Evolutionary conservation across 2,797 vertebrate genomes (phyloP).

Genomic region (Schizothorax lantsangensis): DNA sequence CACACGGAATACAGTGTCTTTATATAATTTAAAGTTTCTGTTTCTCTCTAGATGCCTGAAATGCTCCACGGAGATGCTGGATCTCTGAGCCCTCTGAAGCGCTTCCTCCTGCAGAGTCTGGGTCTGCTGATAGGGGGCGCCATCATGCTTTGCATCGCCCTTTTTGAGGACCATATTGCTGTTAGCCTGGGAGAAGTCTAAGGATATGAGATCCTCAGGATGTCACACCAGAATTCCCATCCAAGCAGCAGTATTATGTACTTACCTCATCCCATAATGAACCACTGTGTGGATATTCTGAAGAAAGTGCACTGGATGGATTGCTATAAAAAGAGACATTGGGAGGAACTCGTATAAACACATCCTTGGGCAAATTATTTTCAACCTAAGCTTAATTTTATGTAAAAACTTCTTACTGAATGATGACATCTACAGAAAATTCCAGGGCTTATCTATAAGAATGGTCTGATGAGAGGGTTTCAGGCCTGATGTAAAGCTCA

Average conservation of each 20-base stretch:
- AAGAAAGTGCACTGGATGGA: not conserved
- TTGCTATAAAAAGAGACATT: not conserved
- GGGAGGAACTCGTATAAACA: not conserved
- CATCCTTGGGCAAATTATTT: not conserved
- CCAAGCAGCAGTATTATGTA: not conserved
- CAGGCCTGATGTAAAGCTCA: not conserved
- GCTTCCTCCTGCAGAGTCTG: slow-evolving; percentile 73
- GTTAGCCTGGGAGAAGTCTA: slow-evolving; percentile 63
- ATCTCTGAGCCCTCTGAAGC: slow-evolving; percentile 52
- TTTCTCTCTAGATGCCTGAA: slow-evolving; percentile 76
- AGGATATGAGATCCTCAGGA: slow-evolving; percentile 9
- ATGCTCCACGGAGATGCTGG: slow-evolving; percentile 65
- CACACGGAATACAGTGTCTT: not conserved
- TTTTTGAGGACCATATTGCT: slow-evolving; percentile 78
- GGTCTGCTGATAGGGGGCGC: slow-evolving; percentile 78
- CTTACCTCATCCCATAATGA: not conserved
- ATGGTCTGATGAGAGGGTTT: not conserved
- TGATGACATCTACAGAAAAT: not conserved
- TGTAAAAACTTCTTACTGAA: not conserved
- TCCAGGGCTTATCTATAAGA: not conserved
- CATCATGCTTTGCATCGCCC: slow-evolving; percentile 82
- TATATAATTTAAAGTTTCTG: not conserved
- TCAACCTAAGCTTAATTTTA: not conserved
- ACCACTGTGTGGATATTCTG: slow-evolving; percentile 3
- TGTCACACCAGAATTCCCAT: not conserved